These are phyloP conservation scores for Oncorhynchus tshawytscha DNA, from an alignment of 2,113 vertebrate genomes.

Conservation along the genomic window DNA sequence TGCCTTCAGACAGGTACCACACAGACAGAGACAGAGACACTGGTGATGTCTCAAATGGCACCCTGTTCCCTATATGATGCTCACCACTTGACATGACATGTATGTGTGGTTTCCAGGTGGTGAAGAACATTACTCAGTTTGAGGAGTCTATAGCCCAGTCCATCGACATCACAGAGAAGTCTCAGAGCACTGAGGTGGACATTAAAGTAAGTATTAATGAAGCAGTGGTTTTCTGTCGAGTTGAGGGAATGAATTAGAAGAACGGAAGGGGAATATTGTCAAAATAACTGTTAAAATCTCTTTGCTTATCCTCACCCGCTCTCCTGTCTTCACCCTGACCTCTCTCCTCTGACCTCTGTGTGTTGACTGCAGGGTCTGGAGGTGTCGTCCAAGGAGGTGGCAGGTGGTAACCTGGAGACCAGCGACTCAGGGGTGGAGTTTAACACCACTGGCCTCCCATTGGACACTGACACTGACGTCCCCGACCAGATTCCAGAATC, in stretches of 20 bases:
- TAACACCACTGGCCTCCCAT: slow-evolving; percentile 72
- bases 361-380: slow-evolving; percentile 70
- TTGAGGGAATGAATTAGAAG: not conserved
- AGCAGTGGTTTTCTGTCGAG: not conserved
- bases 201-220: slow-evolving; percentile 70
- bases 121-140: slow-evolving; percentile 75
- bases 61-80: not conserved
- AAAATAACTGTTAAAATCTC: no score
- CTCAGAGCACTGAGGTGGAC: slow-evolving; percentile 79
- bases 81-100: not conserved
- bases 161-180: slow-evolving; percentile 75
- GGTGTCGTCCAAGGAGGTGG: slow-evolving; percentile 75
- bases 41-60: not conserved
- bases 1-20: slow-evolving; percentile 72
- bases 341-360: not conserved
- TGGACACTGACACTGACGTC: slow-evolving; percentile 77
- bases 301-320: slow-evolving; percentile 12
- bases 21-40: not conserved
- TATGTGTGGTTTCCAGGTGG: slow-evolving; percentile 65
- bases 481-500: slow-evolving; percentile 63
- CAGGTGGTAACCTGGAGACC: slow-evolving; percentile 70
- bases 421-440: slow-evolving; percentile 80
- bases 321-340: not conserved
- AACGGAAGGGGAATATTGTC: not conserved
- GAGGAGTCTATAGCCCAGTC: slow-evolving; percentile 75